Evolutionary conservation across 2,888 invertebrate species (phyloP).

Genomic region (Aleiodes alternator): DNA sequence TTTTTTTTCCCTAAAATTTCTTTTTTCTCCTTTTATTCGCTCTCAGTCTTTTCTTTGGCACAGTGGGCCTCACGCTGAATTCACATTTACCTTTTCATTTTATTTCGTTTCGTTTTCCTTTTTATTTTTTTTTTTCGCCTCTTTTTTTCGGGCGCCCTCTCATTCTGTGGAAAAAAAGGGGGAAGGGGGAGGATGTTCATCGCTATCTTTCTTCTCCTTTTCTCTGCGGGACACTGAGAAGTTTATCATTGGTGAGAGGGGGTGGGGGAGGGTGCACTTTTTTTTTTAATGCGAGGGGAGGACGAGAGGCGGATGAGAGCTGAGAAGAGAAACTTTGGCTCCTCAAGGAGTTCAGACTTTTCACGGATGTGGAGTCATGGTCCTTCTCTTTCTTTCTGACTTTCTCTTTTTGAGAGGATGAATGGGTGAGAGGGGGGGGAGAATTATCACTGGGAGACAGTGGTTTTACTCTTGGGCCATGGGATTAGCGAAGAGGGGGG

Average conservation of each 20-base stretch:
- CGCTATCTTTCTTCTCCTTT: conserved; percentile 30
- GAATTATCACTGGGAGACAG: conserved; percentile 24
- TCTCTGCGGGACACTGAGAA: conserved; percentile 21
- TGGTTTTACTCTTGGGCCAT: not conserved
- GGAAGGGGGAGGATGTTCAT: conserved; percentile 5
- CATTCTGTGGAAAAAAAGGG: not conserved
- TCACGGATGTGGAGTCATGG: conserved; percentile 23
- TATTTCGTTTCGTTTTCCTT: conserved; percentile 3
- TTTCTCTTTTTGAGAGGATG: not conserved
- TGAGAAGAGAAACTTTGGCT: conserved; percentile 33
- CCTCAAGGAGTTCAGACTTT: conserved; percentile 35
- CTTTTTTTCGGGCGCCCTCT: conserved; percentile 1
- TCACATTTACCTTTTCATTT: conserved; percentile 37
- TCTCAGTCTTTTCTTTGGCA: conserved; percentile 37
- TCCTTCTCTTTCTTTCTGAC: not conserved
- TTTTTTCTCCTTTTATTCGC: conserved; percentile 21
- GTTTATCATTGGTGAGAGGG: conserved; percentile 36
- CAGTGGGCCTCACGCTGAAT: conserved; percentile 32
- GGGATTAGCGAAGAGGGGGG: not conserved
- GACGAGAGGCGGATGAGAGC: conserved; percentile 23
- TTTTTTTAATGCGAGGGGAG: not conserved
- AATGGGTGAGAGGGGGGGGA: conserved; percentile 4
- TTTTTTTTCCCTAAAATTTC: conserved; percentile 4
- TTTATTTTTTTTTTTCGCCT: conserved; percentile 6
- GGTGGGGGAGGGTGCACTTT: not conserved